Base-by-base conservation (phyloP, 1,140 invertebrate genomes). In the Drosophila lini region DNA sequence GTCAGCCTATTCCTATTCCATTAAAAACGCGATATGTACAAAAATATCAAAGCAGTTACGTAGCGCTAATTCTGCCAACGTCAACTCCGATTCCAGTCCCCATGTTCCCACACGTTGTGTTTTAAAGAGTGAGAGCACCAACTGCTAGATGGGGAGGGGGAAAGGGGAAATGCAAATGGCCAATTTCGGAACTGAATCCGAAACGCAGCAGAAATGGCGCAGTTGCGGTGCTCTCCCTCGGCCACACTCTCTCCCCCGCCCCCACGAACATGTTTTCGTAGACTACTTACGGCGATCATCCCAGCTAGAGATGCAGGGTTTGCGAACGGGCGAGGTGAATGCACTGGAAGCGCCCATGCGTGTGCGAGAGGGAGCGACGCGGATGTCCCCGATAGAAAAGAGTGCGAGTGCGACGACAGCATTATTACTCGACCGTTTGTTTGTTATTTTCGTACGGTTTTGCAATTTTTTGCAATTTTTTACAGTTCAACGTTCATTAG, bases 401-500 rank as follows among this genome's bases (percentile, higher is more conserved):
- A 56, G 36, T 16, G 48, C 36, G 25, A 34, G 31, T 32, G 48
- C 42, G 41, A 60, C 19, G 32, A 38, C 7, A 15, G 25, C 15
- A n/a, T 19, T 31, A 56, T 16, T 42, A 45, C 36, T 64, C 41
- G 10, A 34, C 3, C 65, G 40, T 81, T 65, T 36, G 60, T 74
- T 61, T 78, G 59, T 69, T 74, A 59, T 73, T 56, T 79, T 82
- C 62, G 65, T 74, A 77, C 60, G 44, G 25, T 48, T 76, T 63
- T 76, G 80, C 61, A 69, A 69, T 69, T 81, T 80, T 38, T 22
- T 55, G 64, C 82, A 85, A 82, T 85, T 86, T 19, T 19, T 19
- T 19, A 19, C 19, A 19, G 19, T 19, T 19, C 82, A 85, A 86
- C 80, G 81, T 73, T 85, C 82, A 84, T 84, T 83, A 80, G 67